Base-by-base conservation (phyloP, 1,140 invertebrate genomes). In the Carcinoscorpius rotundicauda region DNA sequence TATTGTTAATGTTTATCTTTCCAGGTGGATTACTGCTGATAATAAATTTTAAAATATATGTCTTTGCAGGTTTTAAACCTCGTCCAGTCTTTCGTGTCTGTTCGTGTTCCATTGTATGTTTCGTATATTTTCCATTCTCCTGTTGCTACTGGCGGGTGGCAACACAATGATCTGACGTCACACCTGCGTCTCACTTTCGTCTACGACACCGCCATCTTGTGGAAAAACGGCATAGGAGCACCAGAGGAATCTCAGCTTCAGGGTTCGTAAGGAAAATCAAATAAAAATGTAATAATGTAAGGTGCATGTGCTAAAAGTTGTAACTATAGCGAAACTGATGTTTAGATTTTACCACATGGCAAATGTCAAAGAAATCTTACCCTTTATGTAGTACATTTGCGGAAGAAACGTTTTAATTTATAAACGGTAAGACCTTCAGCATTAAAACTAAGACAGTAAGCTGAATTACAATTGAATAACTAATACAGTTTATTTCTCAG, bases 41-140 rank as follows among this genome's bases (percentile, higher is more conserved):
- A 29, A 29, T 29, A 29, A 29, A 29, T 29, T 29, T 29, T 29
- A 29, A 29, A 29, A 29, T 29, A 2, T 29, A 29, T 29, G 29
- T 2, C 52, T 60, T 64, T 72, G 3, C 68, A 78, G 76, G 72
- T 78, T 4, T 65, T 72, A 60, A 69, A 77, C 64, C 50, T 73
- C 6, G 74, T 73, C 5, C 76, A 78, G 69, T 77, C 76, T 0
- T 76, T 73, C 58, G 74, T 79, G 9, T 73, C 76, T 6, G 64
- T 79, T 58, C 64, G 64, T 3, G 69, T 79, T 4, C 77, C 78
- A 3, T 67, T 79, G 58, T 77, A 73, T 66, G 75, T 79, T 9
- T 78, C 78, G 3, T 78, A 79, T 65, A 70, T 78, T 5, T 78
- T 76, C 67, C 75, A 76, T 61, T 74, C 77, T 5, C 73, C 75